A percentile compares a stretch with the other conserved stretches of the same genome.
phyloP scores from a whole-genome alignment of 2,797 vertebrate species.

The Sebastes taczanowskii region DNA sequence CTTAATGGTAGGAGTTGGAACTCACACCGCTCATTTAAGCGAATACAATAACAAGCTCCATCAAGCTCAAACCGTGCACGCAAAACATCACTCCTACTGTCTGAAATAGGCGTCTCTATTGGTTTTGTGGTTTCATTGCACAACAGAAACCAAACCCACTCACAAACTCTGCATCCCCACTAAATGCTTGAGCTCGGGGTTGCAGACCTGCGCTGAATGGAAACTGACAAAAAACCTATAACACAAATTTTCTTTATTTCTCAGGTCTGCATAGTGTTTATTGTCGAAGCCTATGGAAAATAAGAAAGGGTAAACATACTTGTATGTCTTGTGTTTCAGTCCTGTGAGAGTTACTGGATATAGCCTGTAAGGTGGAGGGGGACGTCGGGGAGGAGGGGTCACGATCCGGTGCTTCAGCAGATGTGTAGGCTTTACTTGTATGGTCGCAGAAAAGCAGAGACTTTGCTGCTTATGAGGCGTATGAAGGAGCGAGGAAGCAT shows the following conservation, averaged over 20 bases:
- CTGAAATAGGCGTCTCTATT: constrained; percentile 53
- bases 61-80: constrained; percentile 55
- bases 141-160: constrained; percentile 66
- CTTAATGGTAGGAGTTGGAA: constrained; percentile 58
- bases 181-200: constrained; percentile 51
- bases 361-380: constrained; percentile 51
- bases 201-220: constrained; percentile 55
- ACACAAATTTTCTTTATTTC: constrained; percentile 46
- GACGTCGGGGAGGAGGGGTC: constrained; percentile 18
- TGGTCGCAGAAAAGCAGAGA: constrained; percentile 95
- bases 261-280: constrained; percentile 77
- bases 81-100: constrained; percentile 58
- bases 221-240: constrained; percentile 40
- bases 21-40: constrained; percentile 52
- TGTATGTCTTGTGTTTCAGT: constrained; percentile 60
- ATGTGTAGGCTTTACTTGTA: constrained; percentile 89
- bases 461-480: constrained; percentile 98
- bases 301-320: constrained; percentile 48
- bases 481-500: constrained; percentile 99
- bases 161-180: constrained; percentile 56
- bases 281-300: constrained; percentile 69
- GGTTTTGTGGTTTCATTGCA: constrained; percentile 55
- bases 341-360: constrained; percentile 60
- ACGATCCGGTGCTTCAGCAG: constrained; percentile 35
- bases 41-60: constrained; percentile 60